Base-by-base conservation (phyloP, 2,797 vertebrate genomes). In the Mareca strepera region DNA sequence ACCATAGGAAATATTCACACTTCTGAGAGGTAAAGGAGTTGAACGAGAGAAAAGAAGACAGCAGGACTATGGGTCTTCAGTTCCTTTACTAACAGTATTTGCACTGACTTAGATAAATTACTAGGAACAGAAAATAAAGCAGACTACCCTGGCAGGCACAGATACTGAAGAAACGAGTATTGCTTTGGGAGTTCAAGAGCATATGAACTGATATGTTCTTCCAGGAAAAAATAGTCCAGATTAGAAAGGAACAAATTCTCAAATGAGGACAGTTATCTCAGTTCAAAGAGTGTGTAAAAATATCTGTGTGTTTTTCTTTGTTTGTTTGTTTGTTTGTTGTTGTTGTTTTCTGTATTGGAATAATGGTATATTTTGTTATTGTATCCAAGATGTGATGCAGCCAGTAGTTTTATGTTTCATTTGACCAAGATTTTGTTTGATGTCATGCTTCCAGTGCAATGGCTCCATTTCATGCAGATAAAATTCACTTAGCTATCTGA, bases 101-200 rank as follows among this genome's bases (percentile, higher is more conserved):
- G 3, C n/a, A 12, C 17, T 78, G 74, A 86, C 66, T 70, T 59
- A 88, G 59, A 82, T 67, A 89, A 91, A 82, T 88, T 88, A 56
- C 72, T 80, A 37, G 62, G 21, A 89, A 55, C 5, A 76, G 59
- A 85, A 89, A 84, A 86, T 84, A 92, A 91, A 76, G 33, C 16
- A 55, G 26, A 5, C 41, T 76, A 73, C 25, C 23, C 63, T 70
- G 48, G 37, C 76, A 81, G 46, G 31, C 25, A 50, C 18, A 55
- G 78, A 89, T 85, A 68, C 7, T n/a, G 39, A 85, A 66, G 18
- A 62, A 84, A 72, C 13, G 59, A 74, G 22, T 52, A 48, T 25
- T 68, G 15, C 0, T 0, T 3, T 68, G n/a, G 28, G 21, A 91
- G 12, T 22, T 43, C n/a, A 80, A 74, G n/a, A 68, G 5, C 7